Evolutionary conservation across 2,113 vertebrate species (phyloP).

Genomic region (Cyprichromis sp.): DNA sequence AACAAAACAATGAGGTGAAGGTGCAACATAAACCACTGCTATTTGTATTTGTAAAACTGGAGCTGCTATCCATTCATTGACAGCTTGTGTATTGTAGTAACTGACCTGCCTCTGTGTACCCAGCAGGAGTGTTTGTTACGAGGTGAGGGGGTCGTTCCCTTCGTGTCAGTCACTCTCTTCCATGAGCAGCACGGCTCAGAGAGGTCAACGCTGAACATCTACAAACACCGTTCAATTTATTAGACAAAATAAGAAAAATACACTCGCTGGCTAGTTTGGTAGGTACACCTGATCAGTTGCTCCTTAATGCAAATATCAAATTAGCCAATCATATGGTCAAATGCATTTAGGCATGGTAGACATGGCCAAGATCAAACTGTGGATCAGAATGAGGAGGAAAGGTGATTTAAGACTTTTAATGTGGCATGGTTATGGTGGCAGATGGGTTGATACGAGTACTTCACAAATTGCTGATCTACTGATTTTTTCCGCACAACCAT

Average conservation of each 20-base stretch:
- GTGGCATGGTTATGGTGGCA: neutral
- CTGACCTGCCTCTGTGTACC: conserved; percentile 63
- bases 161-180: conserved; percentile 38
- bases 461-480: neutral
- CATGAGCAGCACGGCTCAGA: conserved; percentile 33
- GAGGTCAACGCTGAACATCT: conserved; percentile 68
- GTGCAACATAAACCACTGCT: neutral
- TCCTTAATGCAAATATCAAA: neutral
- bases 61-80: neutral
- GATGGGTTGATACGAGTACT: accelerated
- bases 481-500: neutral
- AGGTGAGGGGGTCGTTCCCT: conserved; percentile 59
- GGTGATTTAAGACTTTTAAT: accelerated
- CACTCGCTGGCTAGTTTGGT: neutral
- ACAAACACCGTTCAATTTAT: neutral
- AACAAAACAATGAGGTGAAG: neutral
- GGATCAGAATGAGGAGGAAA: neutral
- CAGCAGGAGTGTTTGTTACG: conserved; percentile 70
- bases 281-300: neutral
- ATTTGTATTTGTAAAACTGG: neutral
- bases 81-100: neutral
- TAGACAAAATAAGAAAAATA: neutral
- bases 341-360: neutral
- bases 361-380: neutral
- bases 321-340: neutral